Evolutionary conservation across 2,113 vertebrate species (phyloP).

Genomic region (Etheostoma spectabile): DNA sequence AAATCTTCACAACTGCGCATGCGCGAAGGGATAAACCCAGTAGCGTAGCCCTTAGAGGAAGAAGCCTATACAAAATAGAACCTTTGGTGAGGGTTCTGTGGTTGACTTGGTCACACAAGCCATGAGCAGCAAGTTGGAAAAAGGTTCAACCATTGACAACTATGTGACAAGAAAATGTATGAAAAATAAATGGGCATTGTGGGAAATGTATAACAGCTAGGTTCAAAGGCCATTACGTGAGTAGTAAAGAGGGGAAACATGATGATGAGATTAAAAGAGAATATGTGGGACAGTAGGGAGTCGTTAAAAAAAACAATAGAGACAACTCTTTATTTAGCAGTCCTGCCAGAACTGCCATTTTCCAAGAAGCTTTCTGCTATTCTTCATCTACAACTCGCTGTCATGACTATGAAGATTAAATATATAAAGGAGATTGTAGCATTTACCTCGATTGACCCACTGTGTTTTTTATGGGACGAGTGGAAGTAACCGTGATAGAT

Average conservation of each 20-base stretch:
- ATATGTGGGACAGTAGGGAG: background rate
- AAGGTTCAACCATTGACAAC: background rate
- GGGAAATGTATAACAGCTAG: background rate
- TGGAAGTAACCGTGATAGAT: constrained; percentile 40
- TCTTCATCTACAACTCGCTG: constrained; percentile 1
- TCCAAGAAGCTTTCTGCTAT: background rate
- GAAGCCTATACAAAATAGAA: too few relatives aligned
- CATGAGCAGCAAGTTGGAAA: background rate
- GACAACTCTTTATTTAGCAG: background rate
- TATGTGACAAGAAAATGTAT: too few relatives aligned
- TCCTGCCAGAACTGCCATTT: background rate
- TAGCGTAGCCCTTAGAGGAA: too few relatives aligned
- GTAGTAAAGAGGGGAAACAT: background rate
- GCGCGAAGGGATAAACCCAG: too few relatives aligned
- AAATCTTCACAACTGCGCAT: too few relatives aligned
- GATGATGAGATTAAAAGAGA: background rate
- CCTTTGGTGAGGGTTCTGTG: background rate
- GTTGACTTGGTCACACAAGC: background rate
- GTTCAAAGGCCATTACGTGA: background rate
- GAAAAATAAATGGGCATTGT: background rate
- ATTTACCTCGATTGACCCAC: constrained; percentile 20
- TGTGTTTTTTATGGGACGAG: constrained; percentile 7
- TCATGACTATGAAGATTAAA: constrained; percentile 2
- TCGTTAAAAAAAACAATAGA: background rate
- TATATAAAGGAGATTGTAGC: constrained; percentile 16